phyloP scores from a whole-genome alignment of 2,797 vertebrate species.

The Lagodon rhomboides region DNA sequence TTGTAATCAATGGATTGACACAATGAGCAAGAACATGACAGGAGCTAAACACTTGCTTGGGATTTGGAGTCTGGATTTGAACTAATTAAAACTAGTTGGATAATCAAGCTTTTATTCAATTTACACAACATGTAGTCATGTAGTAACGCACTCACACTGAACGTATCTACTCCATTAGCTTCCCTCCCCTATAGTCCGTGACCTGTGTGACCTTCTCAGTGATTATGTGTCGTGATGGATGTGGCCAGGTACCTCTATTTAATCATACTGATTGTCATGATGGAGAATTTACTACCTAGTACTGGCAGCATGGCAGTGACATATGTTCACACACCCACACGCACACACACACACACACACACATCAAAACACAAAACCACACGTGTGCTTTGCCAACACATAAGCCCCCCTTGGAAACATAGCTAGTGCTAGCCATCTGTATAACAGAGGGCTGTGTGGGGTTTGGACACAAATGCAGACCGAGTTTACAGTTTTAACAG shows the following conservation, averaged over 20 bases:
- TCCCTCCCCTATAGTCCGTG: conserved; percentile 55
- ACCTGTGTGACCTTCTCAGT: conserved; percentile 70
- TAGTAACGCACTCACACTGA: conserved; percentile 47
- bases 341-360: conserved; percentile 14
- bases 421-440: conserved; percentile 25
- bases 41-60: conserved; percentile 1
- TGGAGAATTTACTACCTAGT: conserved; percentile 76
- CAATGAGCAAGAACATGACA: conserved; percentile 7
- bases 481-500: background rate
- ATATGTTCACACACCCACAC: conserved; percentile 63
- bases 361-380: background rate
- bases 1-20: conserved; percentile 21
- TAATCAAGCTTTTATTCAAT: conserved; percentile 39
- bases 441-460: background rate
- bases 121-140: conserved; percentile 39
- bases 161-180: conserved; percentile 65
- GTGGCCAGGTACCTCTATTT: conserved; percentile 73
- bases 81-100: conserved; percentile 26
- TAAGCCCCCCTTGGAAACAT: conserved; percentile 30
- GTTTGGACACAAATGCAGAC: background rate
- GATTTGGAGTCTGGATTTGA: conserved; percentile 10
- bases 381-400: conserved; percentile 26
- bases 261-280: conserved; percentile 80
- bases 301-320: conserved; percentile 76
- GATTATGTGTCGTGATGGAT: conserved; percentile 82